Conservation (phyloP, 2,113 vertebrate species). For the Oxygymnocypris stewartii region DNA sequence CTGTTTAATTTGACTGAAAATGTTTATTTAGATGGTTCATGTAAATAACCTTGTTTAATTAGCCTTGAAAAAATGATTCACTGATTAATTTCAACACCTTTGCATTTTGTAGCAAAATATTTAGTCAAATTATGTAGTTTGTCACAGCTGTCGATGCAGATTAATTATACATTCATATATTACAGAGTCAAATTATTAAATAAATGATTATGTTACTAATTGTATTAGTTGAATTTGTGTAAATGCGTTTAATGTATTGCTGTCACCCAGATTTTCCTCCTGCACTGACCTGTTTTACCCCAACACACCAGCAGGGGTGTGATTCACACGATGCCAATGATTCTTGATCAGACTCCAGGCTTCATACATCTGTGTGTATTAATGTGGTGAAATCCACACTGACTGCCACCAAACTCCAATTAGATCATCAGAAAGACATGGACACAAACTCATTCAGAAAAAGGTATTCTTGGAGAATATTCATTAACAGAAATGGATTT, state of each 20-base stretch:
- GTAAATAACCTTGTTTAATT: too few relatives aligned
- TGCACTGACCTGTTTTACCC: neutral
- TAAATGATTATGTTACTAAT: neutral
- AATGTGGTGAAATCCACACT: neutral
- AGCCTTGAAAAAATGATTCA: neutral
- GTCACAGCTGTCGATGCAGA: neutral
- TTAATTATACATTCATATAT: neutral
- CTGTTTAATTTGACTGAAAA: too few relatives aligned
- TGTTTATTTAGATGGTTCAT: too few relatives aligned
- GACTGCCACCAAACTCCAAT: neutral
- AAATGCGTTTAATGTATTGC: neutral
- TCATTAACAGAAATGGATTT: neutral
- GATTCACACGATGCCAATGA: neutral
- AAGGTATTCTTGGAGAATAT: too few relatives aligned
- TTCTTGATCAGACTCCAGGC: neutral
- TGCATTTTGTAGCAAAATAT: neutral
- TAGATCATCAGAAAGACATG: constrained; percentile 16
- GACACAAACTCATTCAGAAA: constrained; percentile 29
- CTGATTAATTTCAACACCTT: neutral
- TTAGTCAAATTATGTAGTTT: neutral
- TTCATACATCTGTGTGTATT: constrained; percentile 10
- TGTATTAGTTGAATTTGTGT: neutral
- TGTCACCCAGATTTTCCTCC: neutral
- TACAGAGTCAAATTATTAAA: neutral
- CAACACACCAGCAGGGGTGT: constrained; percentile 18